Evolutionary conservation across 2,113 vertebrate genomes (phyloP).

Genomic region (Panthera leo): DNA sequence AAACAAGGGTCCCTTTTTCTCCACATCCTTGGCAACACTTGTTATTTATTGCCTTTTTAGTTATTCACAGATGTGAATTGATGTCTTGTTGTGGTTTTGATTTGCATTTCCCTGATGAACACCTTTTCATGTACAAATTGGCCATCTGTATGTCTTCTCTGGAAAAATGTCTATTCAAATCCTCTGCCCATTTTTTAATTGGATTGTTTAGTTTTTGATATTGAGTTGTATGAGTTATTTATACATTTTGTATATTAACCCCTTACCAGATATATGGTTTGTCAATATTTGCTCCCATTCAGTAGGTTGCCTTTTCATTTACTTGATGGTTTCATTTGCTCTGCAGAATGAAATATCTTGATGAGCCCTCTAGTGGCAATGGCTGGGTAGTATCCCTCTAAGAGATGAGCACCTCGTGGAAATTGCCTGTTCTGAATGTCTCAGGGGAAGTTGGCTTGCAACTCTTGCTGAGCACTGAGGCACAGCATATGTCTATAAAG

Average conservation of each 20-base stretch:
- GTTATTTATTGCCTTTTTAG: background rate
- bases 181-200: background rate
- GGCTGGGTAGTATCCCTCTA: background rate
- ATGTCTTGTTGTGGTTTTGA: background rate
- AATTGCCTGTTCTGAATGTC: background rate
- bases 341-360: background rate
- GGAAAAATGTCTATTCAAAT: background rate
- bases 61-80: background rate
- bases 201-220: background rate
- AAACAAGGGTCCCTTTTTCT: background rate
- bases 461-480: background rate
- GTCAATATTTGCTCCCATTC: background rate
- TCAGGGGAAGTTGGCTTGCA: background rate
- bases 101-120: background rate
- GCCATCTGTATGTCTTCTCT: background rate
- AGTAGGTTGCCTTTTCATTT: background rate
- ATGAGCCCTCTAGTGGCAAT: background rate
- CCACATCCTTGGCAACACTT: background rate
- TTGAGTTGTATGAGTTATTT: background rate
- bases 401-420: rapidly evolving
- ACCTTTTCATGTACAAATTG: background rate
- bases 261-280: background rate
- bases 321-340: background rate
- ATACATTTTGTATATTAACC: background rate
- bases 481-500: background rate